Conservation (phyloP, 1,140 invertebrate species). For the Aradophagus sp. region DNA sequence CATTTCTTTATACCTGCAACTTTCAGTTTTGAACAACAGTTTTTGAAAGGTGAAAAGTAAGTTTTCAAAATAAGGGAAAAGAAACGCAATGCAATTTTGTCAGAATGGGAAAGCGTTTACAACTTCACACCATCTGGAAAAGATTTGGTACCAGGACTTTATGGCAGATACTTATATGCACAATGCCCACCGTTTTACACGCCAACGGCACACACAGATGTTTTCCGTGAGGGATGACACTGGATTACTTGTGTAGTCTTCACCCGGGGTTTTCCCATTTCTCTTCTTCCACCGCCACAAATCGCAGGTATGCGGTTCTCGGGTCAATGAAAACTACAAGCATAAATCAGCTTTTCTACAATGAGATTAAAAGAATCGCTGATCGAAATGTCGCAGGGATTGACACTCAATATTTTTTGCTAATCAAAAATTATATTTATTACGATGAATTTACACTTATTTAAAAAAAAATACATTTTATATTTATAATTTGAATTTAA, state of each 20-base stretch:
- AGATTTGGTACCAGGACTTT: conserved; percentile 39
- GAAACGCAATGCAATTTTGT: conserved; percentile 11
- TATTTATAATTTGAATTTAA: too few species aligned
- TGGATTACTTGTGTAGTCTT: conserved; percentile 35
- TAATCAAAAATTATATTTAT: conserved; percentile 1
- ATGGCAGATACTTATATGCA: conserved; percentile 49
- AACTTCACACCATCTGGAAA: conserved; percentile 55
- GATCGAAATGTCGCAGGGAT: conserved; percentile 17
- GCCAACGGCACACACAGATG: conserved; percentile 15
- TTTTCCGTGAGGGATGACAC: conserved; percentile 26
- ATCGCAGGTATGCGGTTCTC: conserved; percentile 48
- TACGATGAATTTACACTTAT: too few species aligned
- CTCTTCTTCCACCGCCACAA: conserved; percentile 23
- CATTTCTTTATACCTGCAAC: conserved; percentile 9
- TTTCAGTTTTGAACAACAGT: conserved; percentile 7
- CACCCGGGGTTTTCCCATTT: conserved; percentile 26
- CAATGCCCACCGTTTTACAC: conserved; percentile 39
- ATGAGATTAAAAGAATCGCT: conserved; percentile 22
- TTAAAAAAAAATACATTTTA: too few species aligned
- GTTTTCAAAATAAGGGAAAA: conserved; percentile 27
- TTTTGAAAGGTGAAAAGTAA: conserved; percentile 30
- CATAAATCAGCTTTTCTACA: conserved; percentile 46
- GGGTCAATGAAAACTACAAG: conserved; percentile 37
- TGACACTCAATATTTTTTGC: conserved; percentile 16
- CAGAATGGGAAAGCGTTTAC: conserved; percentile 39